Conservation (phyloP, 2,888 invertebrate species). For the Orthonevra nobilis region DNA sequence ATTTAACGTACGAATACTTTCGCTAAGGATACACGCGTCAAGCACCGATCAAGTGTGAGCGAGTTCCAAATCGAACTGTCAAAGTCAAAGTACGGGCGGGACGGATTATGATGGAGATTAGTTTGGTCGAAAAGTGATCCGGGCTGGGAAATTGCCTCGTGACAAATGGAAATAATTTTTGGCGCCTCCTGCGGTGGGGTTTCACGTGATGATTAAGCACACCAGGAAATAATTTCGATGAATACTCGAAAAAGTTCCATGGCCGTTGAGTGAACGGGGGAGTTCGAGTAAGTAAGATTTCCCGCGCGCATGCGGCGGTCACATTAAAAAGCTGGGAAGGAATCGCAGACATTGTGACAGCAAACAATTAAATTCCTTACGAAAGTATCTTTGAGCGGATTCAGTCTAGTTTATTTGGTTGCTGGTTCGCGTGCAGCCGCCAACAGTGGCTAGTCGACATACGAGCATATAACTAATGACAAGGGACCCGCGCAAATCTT, state of each 20-base stretch:
- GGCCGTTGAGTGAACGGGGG: background rate
- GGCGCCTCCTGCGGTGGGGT: conserved; percentile 28
- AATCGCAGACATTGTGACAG: conserved; percentile 60
- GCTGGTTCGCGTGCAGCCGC: conserved; percentile 49
- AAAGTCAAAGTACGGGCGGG: conserved; percentile 4
- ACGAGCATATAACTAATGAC: conserved; percentile 52
- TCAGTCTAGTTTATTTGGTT: no score
- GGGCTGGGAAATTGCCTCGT: conserved; percentile 53
- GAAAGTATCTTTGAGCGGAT: background rate
- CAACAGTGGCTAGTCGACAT: conserved; percentile 31
- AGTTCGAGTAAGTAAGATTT: no score
- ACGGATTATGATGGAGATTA: no score
- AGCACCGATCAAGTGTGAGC: conserved; percentile 35
- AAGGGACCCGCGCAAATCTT: conserved; percentile 59
- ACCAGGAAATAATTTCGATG: conserved; percentile 55
- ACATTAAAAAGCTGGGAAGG: background rate
- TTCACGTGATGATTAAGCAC: conserved; percentile 48
- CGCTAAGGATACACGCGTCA: conserved; percentile 57
- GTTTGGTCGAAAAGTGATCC: no score
- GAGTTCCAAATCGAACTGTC: conserved; percentile 28
- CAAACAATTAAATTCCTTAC: conserved; percentile 60
- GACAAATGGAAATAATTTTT: conserved; percentile 50
- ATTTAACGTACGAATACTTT: conserved; percentile 36
- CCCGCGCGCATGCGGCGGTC: conserved; percentile 20
- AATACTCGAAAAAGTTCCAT: conserved; percentile 48